Percentiles rank a stretch among this genome's conserved stretches.
These are phyloP conservation scores for Cladopsammia gracilis DNA, from an alignment of 64 coral and sea anemone genomes.

Conservation along the genomic window DNA sequence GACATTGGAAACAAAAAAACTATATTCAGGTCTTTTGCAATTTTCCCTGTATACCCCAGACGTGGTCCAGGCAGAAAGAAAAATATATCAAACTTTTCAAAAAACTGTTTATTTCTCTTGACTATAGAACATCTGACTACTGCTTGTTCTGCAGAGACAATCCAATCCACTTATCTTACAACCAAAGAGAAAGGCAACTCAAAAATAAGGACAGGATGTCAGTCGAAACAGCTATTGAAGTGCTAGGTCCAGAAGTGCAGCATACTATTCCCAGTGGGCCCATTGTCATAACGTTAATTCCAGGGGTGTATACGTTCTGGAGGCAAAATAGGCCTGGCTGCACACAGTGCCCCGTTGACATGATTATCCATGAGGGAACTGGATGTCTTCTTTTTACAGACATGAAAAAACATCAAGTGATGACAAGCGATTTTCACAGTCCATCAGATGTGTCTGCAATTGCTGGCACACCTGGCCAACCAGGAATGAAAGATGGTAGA, in stretches of 20 bases:
- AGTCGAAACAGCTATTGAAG: conserved; percentile 67
- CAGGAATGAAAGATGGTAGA: no score
- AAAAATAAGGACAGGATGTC: conserved; percentile 74
- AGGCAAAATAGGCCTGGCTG: conserved; percentile 41
- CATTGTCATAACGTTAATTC: conserved; percentile 33
- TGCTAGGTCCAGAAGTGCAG: conserved; percentile 23
- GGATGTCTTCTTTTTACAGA: conserved; percentile 33
- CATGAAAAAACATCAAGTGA: conserved; percentile 31
- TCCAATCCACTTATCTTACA: no score
- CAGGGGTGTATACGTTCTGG: conserved; percentile 81
- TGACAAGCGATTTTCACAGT: conserved; percentile 47
- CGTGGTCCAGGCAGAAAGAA: no score
- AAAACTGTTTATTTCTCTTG: no score
- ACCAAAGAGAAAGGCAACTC: no score
- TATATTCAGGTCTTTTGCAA: no score
- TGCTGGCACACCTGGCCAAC: conserved; percentile 36
- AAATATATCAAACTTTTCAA: no score
- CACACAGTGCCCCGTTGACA: conserved; percentile 15
- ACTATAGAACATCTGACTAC: no score
- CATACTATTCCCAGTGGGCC: not conserved
- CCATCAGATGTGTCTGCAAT: conserved; percentile 45
- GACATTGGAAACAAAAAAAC: no score
- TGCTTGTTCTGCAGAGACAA: no score
- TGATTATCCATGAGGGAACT: not conserved
- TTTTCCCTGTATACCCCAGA: no score